Conservation (phyloP, 2,888 invertebrate genomes). For the Drosophila leonis region DNA sequence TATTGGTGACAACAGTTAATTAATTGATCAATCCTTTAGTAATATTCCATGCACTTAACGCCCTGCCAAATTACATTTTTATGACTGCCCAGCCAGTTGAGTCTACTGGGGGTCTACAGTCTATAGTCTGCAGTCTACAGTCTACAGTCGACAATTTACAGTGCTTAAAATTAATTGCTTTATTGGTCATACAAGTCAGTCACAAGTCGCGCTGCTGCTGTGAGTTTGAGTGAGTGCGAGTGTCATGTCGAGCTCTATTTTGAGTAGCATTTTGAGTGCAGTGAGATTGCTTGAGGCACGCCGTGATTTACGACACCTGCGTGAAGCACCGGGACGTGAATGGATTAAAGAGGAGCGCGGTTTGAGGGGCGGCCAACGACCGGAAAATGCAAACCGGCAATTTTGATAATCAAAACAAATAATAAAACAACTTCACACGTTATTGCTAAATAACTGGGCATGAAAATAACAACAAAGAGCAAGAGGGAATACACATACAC, state of each 20-base stretch:
- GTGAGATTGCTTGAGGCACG: slow-evolving; percentile 44
- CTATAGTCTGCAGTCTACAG: slow-evolving; percentile 8
- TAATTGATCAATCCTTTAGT: slow-evolving; percentile 63
- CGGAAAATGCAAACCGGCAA: slow-evolving; percentile 73
- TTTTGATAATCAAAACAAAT: slow-evolving; percentile 84
- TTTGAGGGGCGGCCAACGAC: slow-evolving; percentile 54
- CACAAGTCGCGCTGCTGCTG: slow-evolving; percentile 29
- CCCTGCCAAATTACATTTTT: slow-evolving; percentile 49
- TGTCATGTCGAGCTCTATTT: slow-evolving; percentile 28
- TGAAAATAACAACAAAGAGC: slow-evolving; percentile 27
- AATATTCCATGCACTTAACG: slow-evolving; percentile 58
- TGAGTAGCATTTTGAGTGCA: slow-evolving; percentile 35
- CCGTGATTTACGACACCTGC: slow-evolving; percentile 68
- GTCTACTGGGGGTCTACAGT: slow-evolving; percentile 2
- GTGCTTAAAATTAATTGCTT: slow-evolving; percentile 81
- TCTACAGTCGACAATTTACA: not conserved
- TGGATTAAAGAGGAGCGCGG: slow-evolving; percentile 26
- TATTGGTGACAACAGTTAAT: slow-evolving; percentile 16
- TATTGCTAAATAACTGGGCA: slow-evolving; percentile 59
- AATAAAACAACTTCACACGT: slow-evolving; percentile 82
- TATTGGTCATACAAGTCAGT: slow-evolving; percentile 60
- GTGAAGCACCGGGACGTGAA: slow-evolving; percentile 4
- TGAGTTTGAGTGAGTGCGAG: slow-evolving; percentile 13
- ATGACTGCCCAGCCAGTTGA: slow-evolving; percentile 22
- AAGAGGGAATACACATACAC: not conserved